These are phyloP conservation scores for Tyria jacobaeae DNA, from an alignment of 2,888 invertebrate species.

Conservation along the genomic window DNA sequence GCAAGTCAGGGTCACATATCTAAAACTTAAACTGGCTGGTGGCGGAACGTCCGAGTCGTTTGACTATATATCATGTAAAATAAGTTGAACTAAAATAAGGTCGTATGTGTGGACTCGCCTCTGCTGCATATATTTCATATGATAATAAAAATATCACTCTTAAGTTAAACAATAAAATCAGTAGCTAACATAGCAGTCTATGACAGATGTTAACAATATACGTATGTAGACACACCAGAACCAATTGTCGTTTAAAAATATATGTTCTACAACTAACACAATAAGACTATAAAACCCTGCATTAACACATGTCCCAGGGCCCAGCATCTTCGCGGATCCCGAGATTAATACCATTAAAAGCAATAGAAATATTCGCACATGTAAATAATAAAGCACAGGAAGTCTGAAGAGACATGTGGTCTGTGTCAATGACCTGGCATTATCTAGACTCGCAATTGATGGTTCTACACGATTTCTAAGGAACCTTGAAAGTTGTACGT, in stretches of 20 bases:
- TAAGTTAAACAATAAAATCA: not conserved
- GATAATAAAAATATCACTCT: not conserved
- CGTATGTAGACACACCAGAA: not conserved
- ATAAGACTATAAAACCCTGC: slow-evolving; percentile 20
- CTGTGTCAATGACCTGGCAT: slow-evolving; percentile 59
- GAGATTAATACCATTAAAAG: slow-evolving; percentile 57
- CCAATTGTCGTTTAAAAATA: slow-evolving; percentile 27
- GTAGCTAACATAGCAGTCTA: not conserved
- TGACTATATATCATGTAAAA: too few species aligned
- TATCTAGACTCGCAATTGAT: slow-evolving; percentile 54
- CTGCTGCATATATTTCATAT: too few species aligned
- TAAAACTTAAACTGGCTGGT: too few species aligned
- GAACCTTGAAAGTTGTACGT: not conserved
- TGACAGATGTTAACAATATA: not conserved
- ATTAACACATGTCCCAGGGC: slow-evolving; percentile 36
- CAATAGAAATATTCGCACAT: slow-evolving; percentile 65
- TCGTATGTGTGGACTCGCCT: too few species aligned
- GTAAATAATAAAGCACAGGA: slow-evolving; percentile 70
- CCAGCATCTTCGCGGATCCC: slow-evolving; percentile 25
- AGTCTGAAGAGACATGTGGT: slow-evolving; percentile 71
- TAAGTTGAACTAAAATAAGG: too few species aligned
- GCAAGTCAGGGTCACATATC: too few species aligned
- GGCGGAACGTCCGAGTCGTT: too few species aligned
- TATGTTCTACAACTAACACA: slow-evolving; percentile 13
- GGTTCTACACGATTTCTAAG: slow-evolving; percentile 3